Conservation (phyloP, 2,113 vertebrate species). For the Crocuta crocuta region DNA sequence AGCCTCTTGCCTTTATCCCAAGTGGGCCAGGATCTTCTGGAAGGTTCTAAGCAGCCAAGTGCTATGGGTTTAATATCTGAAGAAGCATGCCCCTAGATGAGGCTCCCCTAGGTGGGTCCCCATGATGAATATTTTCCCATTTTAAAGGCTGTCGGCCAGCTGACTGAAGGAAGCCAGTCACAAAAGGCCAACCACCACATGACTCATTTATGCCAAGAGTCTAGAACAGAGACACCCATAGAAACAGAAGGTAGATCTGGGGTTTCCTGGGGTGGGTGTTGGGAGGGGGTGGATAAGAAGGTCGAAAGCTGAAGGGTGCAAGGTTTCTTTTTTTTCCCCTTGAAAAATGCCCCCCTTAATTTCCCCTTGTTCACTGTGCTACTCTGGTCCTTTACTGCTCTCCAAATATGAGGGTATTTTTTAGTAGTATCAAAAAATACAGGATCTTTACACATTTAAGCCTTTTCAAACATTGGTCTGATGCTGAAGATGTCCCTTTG, state of each 20-base stretch:
- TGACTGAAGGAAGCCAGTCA: background rate
- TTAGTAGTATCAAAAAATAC: background rate
- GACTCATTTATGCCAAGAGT: rapidly evolving
- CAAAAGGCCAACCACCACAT: background rate
- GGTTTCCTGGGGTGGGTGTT: background rate
- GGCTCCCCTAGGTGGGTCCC: background rate
- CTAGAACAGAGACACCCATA: too few relatives aligned
- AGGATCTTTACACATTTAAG: background rate
- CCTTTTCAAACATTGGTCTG: background rate
- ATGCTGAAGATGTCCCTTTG: background rate
- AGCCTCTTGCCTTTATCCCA: background rate
- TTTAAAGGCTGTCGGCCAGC: background rate
- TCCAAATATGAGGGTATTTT: background rate
- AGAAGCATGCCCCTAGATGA: background rate
- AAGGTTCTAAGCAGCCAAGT: background rate
- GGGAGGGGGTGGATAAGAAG: too few relatives aligned
- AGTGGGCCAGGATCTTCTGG: background rate
- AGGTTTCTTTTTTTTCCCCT: too few relatives aligned
- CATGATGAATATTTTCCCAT: background rate
- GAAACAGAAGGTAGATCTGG: background rate
- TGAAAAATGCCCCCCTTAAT: background rate
- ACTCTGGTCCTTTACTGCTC: background rate
- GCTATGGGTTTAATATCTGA: too few relatives aligned
- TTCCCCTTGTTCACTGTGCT: background rate
- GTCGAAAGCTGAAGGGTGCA: background rate